Conservation (phyloP, 2,797 vertebrate genomes). For the Sebastes nivosus region DNA sequence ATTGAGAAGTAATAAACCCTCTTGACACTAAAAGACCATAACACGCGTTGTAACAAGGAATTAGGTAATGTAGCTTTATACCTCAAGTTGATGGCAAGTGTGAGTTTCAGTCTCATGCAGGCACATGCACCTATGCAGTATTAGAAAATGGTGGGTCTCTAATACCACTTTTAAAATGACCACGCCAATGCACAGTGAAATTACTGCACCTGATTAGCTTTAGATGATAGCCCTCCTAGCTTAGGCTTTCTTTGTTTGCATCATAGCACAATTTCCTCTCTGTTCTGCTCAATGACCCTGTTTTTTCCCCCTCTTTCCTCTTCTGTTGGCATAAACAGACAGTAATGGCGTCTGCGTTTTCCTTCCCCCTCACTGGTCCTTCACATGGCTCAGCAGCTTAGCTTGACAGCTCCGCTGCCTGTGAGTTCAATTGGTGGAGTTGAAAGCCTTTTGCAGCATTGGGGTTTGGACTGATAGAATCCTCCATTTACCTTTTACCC, state of each 20-base stretch:
- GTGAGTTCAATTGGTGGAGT: slow-evolving; percentile 76
- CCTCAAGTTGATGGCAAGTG: not conserved
- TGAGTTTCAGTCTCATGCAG: not conserved
- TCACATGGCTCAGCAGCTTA: slow-evolving; percentile 75
- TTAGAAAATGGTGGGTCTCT: not conserved
- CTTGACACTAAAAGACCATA: slow-evolving; percentile 23
- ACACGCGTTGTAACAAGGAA: not conserved
- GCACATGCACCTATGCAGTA: not conserved
- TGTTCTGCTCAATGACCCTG: slow-evolving; percentile 63
- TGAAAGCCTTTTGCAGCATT: slow-evolving; percentile 77
- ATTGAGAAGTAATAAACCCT: slow-evolving; percentile 40
- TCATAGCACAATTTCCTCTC: slow-evolving; percentile 58
- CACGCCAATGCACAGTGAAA: slow-evolving; percentile 10
- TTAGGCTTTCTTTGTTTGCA: slow-evolving; percentile 55
- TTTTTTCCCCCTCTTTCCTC: slow-evolving; percentile 41
- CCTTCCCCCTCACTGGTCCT: slow-evolving; percentile 75
- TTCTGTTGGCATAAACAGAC: slow-evolving; percentile 74
- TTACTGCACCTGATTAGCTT: slow-evolving; percentile 50
- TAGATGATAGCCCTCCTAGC: slow-evolving; percentile 35
- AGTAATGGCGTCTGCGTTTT: slow-evolving; percentile 73
- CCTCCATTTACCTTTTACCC: slow-evolving; percentile 76
- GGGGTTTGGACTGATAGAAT: slow-evolving; percentile 70
- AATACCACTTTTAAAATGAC: slow-evolving; percentile 25
- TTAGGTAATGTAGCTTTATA: not conserved
- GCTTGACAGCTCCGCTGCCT: slow-evolving; percentile 71